phyloP scores from a whole-genome alignment of 2,888 invertebrate genomes.

The Lathronympha strigana region DNA sequence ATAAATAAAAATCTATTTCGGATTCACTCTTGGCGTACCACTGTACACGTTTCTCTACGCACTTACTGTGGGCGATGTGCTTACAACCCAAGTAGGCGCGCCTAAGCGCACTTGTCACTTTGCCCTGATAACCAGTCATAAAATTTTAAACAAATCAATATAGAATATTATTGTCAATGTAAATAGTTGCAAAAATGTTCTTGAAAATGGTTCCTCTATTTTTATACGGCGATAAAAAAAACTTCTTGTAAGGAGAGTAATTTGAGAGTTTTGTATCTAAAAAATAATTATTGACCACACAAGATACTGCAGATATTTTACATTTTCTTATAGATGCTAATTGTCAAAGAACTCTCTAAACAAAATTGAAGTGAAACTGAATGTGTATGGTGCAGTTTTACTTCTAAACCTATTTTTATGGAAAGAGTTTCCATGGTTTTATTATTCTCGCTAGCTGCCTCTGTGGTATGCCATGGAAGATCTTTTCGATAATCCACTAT shows the following conservation, averaged over 20 bases:
- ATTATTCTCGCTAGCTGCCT: neutral
- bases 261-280: neutral
- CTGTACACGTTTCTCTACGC: slow-evolving; percentile 59
- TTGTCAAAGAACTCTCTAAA: slow-evolving; percentile 16
- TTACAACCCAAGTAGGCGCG: slow-evolving; percentile 84
- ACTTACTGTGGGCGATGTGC: slow-evolving; percentile 84
- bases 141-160: slow-evolving; percentile 32
- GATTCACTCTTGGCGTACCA: slow-evolving; percentile 45
- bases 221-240: neutral
- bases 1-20: slow-evolving; percentile 46
- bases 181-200: neutral
- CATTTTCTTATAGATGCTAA: neutral
- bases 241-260: neutral
- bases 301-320: neutral
- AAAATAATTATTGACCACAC: neutral
- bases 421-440: slow-evolving; percentile 1
- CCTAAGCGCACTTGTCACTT: slow-evolving; percentile 81
- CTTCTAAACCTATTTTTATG: slow-evolving; percentile 2
- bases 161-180: slow-evolving; percentile 14
- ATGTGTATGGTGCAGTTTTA: slow-evolving; percentile 12
- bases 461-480: neutral
- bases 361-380: slow-evolving; percentile 5
- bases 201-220: neutral
- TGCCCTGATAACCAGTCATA: slow-evolving; percentile 73
- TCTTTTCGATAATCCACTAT: slow-evolving; percentile 5